Evolutionary conservation across 2,113 vertebrate species (phyloP).

Genomic region (Malurus elegans): DNA sequence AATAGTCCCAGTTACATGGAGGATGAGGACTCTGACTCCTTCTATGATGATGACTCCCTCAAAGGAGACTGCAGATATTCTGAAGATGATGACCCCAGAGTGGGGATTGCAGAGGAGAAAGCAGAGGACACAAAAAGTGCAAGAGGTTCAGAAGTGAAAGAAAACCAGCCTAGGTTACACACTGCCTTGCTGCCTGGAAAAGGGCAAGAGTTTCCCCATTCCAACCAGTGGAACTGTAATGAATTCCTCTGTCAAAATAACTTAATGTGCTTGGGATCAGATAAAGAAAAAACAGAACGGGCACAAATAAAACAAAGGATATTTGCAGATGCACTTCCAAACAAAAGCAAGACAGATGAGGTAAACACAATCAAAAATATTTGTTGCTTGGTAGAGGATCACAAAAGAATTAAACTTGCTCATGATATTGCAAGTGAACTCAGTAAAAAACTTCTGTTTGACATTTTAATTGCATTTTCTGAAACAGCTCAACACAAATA

Average conservation of each 20-base stretch:
- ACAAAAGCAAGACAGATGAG: not conserved
- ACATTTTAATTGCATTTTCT: slow-evolving; percentile 27
- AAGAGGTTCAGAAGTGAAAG: not conserved
- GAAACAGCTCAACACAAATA: slow-evolving; percentile 8
- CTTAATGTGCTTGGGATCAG: not conserved
- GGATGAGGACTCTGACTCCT: not conserved
- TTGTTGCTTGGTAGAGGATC: not conserved
- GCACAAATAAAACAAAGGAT: not conserved
- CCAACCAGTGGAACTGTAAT: not conserved
- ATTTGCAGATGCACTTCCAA: not conserved
- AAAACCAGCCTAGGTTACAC: not conserved
- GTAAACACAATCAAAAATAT: not conserved
- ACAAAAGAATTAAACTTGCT: not conserved
- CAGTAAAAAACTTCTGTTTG: slow-evolving; percentile 30
- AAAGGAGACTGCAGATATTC: not conserved
- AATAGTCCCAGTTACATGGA: not conserved
- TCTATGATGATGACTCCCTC: not conserved
- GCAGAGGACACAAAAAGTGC: not conserved
- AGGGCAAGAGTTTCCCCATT: not conserved
- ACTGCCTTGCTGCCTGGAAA: not conserved
- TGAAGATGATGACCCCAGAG: not conserved
- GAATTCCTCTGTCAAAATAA: not conserved
- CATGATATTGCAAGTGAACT: slow-evolving; percentile 32
- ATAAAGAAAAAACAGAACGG: not conserved
- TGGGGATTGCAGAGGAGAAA: not conserved